Evolutionary conservation across 92 coral and sea anemone species (phyloP), one percentile per base, ranked within the genome.

Genomic region (Palythoa grandiflora): DNA sequence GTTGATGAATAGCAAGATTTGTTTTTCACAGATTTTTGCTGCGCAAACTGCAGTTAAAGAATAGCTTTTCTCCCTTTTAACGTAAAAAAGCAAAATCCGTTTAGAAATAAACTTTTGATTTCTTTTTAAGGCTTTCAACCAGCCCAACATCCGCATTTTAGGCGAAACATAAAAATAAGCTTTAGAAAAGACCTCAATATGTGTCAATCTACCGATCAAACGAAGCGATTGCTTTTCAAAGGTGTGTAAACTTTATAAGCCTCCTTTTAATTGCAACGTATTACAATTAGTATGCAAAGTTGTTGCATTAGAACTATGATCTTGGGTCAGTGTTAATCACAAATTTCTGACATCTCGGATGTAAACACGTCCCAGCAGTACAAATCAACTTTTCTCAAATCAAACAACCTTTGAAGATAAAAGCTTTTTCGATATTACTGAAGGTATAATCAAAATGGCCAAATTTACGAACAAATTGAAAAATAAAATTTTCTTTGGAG

Each of bases 141-240:
- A 55, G 21, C 51, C 37, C 48, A 78, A 57, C 81, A 75, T 68
- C 83, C 89, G 73, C 89, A 72, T 78, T 81, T 73, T 81, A 84
- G 68, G 17, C 28, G 68, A 71, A 84, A 61, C 79, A 8, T 71
- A 73, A 84, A 84, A 71, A 61, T 68, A 71, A 71, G 47, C 78
- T 28, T 75, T 79, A 91, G 92, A 95, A 93, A 87, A 79, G 91
- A 39, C 68, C 85, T 89, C 84, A 87, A 91, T 68, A 81, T 21
- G 93, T 95, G 98, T 95, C 98, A 95, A 89, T 90, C 83, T 85
- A 53, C 89, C 90, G 94, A 93, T 80, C 93, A 93, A 95, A 95
- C 91, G 86, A 61, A 59, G 63, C 96, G 93, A 95, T 95, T 95
- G 98, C 93, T 89, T 78, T 80, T 78, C 89, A 85, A 93, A 95